Evolutionary conservation across 1,140 invertebrate species (phyloP), one percentile per base, ranked within the genome.

Genomic region (Ephestia elutella): DNA sequence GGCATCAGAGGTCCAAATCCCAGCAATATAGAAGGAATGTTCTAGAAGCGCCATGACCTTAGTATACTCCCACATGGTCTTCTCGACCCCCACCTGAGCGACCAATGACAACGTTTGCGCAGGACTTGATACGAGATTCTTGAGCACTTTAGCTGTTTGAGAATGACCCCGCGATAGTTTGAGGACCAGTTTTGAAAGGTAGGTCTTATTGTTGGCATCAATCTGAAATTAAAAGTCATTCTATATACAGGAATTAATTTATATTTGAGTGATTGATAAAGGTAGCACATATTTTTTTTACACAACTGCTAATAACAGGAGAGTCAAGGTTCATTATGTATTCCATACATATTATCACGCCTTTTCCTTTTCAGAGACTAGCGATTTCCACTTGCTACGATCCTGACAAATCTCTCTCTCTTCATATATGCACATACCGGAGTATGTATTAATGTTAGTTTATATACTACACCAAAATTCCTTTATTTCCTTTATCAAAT

Each of bases 1-100:
- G 2, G 74, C 70, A 63, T 87, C 86, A 20, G 63, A 68, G 60
- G 75, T 80, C 78, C 87, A 86, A 11, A 88, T 77, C 0, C 80
- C 79, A 57, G 83, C 80, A 9, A 87, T 81, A 25, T 78, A 84
- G 59, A 88, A 86, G 0, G 87, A 86, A 71, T 85, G 86, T 56
- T 89, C 86, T 15, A 90, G 57, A 15, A 89, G 62, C 1, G 87
- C 78, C 75, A 90, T 88, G 0, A 89, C 62, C 15, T 73, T 69
- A 0, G 86, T 89, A 53, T 88, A 89, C 20, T 90, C 89, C 89
- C 86, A 89, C 68, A 84, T 84, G 2, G 78, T 83, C 63, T 89
- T 90, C 62, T 83, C 80, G 0, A 79, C 65, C 0, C 84, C 89
- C 0, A 90, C 81, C 66, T 90, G 87, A 5, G 83, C 86, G 0